Conservation (phyloP, 2,888 invertebrate species). For the Phragmatobia fuliginosa region DNA sequence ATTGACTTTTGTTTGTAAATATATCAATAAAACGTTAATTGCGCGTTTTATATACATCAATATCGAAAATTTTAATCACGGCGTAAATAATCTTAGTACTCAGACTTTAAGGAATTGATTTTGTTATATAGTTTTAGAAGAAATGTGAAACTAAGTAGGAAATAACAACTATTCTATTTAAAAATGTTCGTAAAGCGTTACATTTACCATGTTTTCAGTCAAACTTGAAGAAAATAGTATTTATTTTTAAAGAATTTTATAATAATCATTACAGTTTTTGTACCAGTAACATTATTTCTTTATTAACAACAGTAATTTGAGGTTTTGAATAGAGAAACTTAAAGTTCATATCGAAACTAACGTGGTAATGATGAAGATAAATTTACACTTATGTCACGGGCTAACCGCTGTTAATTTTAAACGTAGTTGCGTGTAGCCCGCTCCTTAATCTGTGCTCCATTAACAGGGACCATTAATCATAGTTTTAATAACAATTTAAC, state of each 20-base stretch:
- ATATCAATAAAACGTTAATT: conserved; percentile 62
- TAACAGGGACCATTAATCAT: conserved; percentile 84
- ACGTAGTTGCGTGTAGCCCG: conserved; percentile 77
- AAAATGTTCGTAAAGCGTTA: conserved; percentile 42
- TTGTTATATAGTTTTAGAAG: no score
- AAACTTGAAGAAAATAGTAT: conserved; percentile 19
- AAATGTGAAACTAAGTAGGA: conserved; percentile 24
- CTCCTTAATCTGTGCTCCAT: conserved; percentile 84
- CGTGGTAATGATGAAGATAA: conserved; percentile 81
- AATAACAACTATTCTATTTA: conserved; percentile 43
- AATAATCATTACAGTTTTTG: conserved; percentile 35
- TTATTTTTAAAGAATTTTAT: conserved; percentile 18
- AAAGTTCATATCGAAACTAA: conserved; percentile 65
- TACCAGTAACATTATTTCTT: conserved; percentile 37
- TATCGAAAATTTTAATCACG: conserved; percentile 51
- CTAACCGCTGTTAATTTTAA: conserved; percentile 76
- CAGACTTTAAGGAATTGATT: no score
- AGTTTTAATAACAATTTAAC: conserved; percentile 87
- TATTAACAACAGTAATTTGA: conserved; percentile 61
- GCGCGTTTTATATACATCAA: conserved; percentile 40
- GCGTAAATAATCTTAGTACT: no score
- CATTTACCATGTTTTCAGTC: conserved; percentile 17
- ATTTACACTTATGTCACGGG: conserved; percentile 77
- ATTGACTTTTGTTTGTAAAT: conserved; percentile 65
- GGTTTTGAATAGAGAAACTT: conserved; percentile 48